Conservation (phyloP, 1,140 invertebrate species). For the Lucilia cuprina region DNA sequence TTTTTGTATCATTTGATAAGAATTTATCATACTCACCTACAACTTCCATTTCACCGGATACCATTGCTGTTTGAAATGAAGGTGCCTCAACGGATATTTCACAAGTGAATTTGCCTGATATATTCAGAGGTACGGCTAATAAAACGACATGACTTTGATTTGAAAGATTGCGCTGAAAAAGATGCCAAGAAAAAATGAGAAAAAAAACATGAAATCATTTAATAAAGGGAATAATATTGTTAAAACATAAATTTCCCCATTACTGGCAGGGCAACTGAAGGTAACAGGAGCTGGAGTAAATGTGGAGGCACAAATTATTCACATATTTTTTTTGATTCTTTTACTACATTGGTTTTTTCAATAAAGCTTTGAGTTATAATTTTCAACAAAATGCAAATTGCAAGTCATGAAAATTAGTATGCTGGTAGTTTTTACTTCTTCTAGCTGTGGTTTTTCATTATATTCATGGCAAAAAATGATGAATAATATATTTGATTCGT, state of each 20-base stretch:
- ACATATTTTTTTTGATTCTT: not conserved
- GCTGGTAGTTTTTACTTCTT: not conserved
- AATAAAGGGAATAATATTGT: not conserved
- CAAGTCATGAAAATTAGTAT: constrained; percentile 31
- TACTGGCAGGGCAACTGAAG: not conserved
- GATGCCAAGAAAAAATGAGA: constrained; percentile 33
- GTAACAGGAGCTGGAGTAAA: not conserved
- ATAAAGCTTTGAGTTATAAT: constrained; percentile 12
- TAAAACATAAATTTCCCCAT: not conserved
- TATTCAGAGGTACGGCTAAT: constrained; percentile 67
- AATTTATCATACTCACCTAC: constrained; percentile 69
- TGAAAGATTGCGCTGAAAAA: constrained; percentile 66
- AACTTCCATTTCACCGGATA: constrained; percentile 74
- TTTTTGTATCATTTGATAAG: not conserved
- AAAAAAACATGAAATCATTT: constrained; percentile 22
- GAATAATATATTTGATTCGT: not conserved
- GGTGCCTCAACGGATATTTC: constrained; percentile 86
- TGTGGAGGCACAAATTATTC: not conserved
- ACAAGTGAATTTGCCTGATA: constrained; percentile 77
- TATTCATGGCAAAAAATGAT: not conserved
- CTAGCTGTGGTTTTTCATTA: constrained; percentile 5
- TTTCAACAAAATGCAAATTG: constrained; percentile 16
- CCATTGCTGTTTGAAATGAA: constrained; percentile 80
- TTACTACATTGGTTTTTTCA: not conserved
- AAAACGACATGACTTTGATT: constrained; percentile 71